Percentiles rank a stretch among this genome's conserved stretches.
Conservation (phyloP, 2,888 invertebrate genomes). For the Spodoptera picta region DNA sequence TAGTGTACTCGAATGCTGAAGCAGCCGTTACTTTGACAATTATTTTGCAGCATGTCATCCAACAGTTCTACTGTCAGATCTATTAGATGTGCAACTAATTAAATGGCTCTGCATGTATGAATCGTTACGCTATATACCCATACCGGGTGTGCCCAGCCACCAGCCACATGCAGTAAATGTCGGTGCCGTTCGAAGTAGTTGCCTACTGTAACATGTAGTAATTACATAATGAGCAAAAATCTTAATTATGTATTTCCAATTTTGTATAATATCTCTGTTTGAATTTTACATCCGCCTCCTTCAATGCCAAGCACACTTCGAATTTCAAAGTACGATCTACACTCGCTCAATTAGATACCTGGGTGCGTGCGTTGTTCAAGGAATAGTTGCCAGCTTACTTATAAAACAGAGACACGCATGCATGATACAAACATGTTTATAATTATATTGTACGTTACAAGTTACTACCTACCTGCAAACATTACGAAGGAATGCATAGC, state of each 20-base stretch:
- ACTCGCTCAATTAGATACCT: too few species aligned
- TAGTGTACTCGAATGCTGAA: conserved; percentile 16
- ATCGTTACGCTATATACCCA: conserved; percentile 42
- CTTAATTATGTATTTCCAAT: neutral
- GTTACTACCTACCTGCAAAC: conserved; percentile 24
- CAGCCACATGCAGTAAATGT: conserved; percentile 27
- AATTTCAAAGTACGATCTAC: neutral
- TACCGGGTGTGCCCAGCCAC: conserved; percentile 25
- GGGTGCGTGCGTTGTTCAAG: too few species aligned
- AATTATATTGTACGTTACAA: conserved; percentile 28
- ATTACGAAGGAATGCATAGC: conserved; percentile 47
- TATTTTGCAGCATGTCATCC: conserved; percentile 37
- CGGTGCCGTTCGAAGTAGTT: conserved; percentile 31
- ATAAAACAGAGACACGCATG: neutral
- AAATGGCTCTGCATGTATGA: conserved; percentile 39
- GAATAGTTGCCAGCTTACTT: too few species aligned
- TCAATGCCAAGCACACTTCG: neutral
- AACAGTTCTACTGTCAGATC: conserved; percentile 48
- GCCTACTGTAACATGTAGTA: conserved; percentile 15
- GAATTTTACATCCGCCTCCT: neutral
- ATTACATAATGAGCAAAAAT: conserved; percentile 13
- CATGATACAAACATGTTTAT: conserved; percentile 23
- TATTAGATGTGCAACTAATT: conserved; percentile 49
- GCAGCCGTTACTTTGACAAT: conserved; percentile 17
- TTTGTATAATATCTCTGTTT: neutral